A percentile compares a stretch with the other conserved stretches of the same genome.
Conservation (phyloP, 2,113 vertebrate genomes). For the Dasyornis broadbenti region DNA sequence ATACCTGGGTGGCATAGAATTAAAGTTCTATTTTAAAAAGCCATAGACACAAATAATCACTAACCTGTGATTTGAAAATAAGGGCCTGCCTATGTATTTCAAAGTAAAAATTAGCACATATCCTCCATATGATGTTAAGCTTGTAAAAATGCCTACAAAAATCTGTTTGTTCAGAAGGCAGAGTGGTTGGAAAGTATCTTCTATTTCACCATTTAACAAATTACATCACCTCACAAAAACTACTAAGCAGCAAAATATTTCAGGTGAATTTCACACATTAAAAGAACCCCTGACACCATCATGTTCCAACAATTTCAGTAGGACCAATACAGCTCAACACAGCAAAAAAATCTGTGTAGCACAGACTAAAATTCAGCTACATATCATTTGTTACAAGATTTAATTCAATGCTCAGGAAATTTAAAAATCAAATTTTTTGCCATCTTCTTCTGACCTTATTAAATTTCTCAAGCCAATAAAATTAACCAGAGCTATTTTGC, state of each 20-base stretch:
- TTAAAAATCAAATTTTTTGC: neutral
- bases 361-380: neutral
- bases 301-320: neutral
- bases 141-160: slow-evolving; percentile 13
- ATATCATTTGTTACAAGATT: neutral
- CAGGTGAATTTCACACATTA: neutral
- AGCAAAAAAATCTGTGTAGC: neutral
- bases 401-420: neutral
- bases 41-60: neutral
- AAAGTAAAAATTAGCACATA: neutral
- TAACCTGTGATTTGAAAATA: neutral
- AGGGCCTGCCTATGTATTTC: neutral
- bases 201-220: neutral
- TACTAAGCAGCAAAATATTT: neutral
- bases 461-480: neutral
- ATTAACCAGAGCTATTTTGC: neutral
- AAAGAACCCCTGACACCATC: neutral
- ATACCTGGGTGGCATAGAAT: neutral
- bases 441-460: neutral
- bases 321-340: neutral
- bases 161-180: slow-evolving; percentile 8
- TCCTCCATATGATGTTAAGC: neutral
- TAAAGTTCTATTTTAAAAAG: neutral
- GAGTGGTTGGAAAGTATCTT: neutral
- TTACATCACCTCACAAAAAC: neutral